Evolutionary conservation across 2,888 invertebrate species (phyloP), one percentile per base, ranked within the genome.

Genomic region (Cryptocephalus moraei): DNA sequence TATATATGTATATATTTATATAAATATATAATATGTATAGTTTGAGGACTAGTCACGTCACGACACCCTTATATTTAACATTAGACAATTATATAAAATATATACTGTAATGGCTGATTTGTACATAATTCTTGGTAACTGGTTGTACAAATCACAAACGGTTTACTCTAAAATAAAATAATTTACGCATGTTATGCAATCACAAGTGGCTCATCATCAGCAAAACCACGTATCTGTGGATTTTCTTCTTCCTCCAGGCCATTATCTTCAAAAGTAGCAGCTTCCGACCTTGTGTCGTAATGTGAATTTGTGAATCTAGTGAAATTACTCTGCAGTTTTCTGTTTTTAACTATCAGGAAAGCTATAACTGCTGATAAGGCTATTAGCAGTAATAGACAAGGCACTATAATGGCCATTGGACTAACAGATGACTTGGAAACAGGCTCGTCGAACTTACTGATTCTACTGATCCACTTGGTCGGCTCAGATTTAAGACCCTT

Each of bases 201-300:
- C 59, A 94, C 91, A 58, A 94, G 76, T 47, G 92, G 93, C 72
- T 93, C 94, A 70, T 93, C 93, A 68, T 93, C 94, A 0, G 91
- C 88, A 71, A 93, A 93, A 32, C 91, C 90, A 4, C 56, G 50
- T 64, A 92, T 91, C 56, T 91, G 86, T 34, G 92, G 92, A 60
- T 86, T 83, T 63, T 91, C 88, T 63, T 89, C 88, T 56, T 90
- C 89, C 78, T 75, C 70, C 79, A 87, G 85, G 52, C 84, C 82
- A 56, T 81, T 81, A 56, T 81, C 82, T 34, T 81, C 79, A 66
- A 92, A 87, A 45, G 89, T 89, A 39, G 92, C 90, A 58, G 91
- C 86, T 42, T 89, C 91, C 43, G 91, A 83, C 55, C 90, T 77
- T 45, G 85, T 84, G 73, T 90, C 89, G 69, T 93, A 93, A 68